Evolutionary conservation across 1,140 invertebrate species (phyloP), one percentile per base, ranked within the genome.

Genomic region (Mizuhopecten yessoensis): DNA sequence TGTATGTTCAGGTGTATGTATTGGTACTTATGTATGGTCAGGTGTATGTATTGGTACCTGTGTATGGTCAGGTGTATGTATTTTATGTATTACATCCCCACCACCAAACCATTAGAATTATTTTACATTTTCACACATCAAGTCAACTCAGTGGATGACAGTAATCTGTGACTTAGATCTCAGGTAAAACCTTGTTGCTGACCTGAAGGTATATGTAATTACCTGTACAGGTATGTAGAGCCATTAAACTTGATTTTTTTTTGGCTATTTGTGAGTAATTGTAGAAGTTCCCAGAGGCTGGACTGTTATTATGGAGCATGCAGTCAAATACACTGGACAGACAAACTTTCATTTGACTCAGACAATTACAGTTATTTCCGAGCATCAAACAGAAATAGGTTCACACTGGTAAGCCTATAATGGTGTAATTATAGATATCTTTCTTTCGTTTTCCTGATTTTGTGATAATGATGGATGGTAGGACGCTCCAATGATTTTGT

Each of bases 391-490:
- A 75, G 57, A 75, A 75, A 75, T 75, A 75, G 1, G 23, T 75
- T 75, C 57, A n/a, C 57, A 75, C 57, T 9, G 57, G 0, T 49
- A 49, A 49, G 5, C 57, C 57, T 29, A 29, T 11, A 75, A 75
- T 75, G 57, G 57, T 75, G 57, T 75, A 75, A 75, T 75, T 75
- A 75, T n/a, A 17, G 57, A 23, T 29, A 5, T 29, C 5, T 75
- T 75, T 75, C 57, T 75, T 75, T 75, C 57, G 29, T 75, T 75
- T 75, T 75, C 57, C 57, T 75, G 23, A 75, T 75, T 75, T 75
- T 75, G 57, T 17, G 57, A 75, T 75, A 75, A 75, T 75, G 57
- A 75, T 75, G 23, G 57, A 75, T 75, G 57, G 57, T 29, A n/a
- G n/a, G 5, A 75, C n/a, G 57, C 57, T 29, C 29, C 1, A 75